These are phyloP conservation scores for Meteorus sp. DNA, from an alignment of 1,140 invertebrate genomes.

Conservation along the genomic window DNA sequence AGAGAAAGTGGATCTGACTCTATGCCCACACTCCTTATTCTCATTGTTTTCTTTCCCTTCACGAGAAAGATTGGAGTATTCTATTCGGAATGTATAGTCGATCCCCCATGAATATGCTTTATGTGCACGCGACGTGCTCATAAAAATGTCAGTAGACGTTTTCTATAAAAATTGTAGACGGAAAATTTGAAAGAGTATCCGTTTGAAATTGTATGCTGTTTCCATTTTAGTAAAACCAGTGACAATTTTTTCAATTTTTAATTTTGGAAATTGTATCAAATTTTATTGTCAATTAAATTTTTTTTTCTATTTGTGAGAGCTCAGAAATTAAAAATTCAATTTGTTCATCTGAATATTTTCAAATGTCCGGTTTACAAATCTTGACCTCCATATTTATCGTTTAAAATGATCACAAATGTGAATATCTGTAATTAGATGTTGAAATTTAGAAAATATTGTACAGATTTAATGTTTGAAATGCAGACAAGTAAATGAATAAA, in stretches of 20 bases:
- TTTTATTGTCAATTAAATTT: too few species aligned
- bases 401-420: too few species aligned
- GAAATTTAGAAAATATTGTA: neutral
- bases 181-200: constrained; percentile 10
- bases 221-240: neutral
- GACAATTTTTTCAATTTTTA: neutral
- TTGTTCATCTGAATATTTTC: too few species aligned
- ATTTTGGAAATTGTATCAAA: too few species aligned
- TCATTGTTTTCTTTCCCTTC: neutral
- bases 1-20: too few species aligned
- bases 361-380: too few species aligned
- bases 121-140: constrained; percentile 25
- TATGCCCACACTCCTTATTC: neutral
- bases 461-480: neutral
- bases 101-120: constrained; percentile 11
- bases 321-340: too few species aligned
- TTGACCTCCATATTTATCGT: too few species aligned
- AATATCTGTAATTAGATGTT: too few species aligned
- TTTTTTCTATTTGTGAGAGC: too few species aligned
- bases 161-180: constrained; percentile 13
- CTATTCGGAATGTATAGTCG: neutral
- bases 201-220: neutral
- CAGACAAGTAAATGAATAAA: neutral
- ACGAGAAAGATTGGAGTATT: too few species aligned
- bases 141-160: constrained; percentile 26